Conservation (phyloP, 1,140 invertebrate genomes). For the Drosophila nasuta region DNA sequence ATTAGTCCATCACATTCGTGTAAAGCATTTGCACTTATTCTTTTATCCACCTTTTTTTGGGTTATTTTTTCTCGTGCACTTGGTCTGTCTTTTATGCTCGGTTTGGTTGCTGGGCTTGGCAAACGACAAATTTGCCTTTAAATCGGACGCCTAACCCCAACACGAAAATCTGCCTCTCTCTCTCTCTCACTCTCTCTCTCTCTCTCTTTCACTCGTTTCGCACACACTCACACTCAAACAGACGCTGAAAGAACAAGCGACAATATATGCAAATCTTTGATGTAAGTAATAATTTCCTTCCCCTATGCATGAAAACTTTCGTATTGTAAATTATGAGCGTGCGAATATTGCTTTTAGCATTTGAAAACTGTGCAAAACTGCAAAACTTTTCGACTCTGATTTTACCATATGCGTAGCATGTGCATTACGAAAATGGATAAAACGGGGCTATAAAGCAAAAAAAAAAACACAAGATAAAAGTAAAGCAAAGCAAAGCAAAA, state of each 20-base stretch:
- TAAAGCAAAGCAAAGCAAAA: conserved; percentile 9
- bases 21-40: not conserved
- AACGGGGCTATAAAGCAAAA: not conserved
- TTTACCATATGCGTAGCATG: conserved; percentile 51
- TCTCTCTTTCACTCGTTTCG: conserved; percentile 22
- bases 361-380: conserved; percentile 37
- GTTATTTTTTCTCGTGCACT: conserved; percentile 14
- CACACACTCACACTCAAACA: conserved; percentile 10
- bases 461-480: not conserved
- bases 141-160: conserved; percentile 43
- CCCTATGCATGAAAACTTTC: conserved; percentile 61
- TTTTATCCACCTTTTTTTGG: not conserved
- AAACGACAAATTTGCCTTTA: conserved; percentile 52
- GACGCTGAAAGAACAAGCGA: conserved; percentile 31
- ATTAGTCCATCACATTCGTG: not conserved
- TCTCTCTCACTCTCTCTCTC: too few relatives aligned
- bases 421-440: conserved; percentile 16
- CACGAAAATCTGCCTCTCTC: not conserved
- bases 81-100: conserved; percentile 47
- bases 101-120: conserved; percentile 16
- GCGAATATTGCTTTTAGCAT: conserved; percentile 73
- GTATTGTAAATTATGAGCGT: conserved; percentile 76
- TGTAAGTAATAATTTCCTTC: conserved; percentile 83
- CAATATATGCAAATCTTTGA: conserved; percentile 81
- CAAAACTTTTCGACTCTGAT: conserved; percentile 59